phyloP scores from a whole-genome alignment of 2,797 vertebrate species.

The Poliocrania exsul region DNA sequence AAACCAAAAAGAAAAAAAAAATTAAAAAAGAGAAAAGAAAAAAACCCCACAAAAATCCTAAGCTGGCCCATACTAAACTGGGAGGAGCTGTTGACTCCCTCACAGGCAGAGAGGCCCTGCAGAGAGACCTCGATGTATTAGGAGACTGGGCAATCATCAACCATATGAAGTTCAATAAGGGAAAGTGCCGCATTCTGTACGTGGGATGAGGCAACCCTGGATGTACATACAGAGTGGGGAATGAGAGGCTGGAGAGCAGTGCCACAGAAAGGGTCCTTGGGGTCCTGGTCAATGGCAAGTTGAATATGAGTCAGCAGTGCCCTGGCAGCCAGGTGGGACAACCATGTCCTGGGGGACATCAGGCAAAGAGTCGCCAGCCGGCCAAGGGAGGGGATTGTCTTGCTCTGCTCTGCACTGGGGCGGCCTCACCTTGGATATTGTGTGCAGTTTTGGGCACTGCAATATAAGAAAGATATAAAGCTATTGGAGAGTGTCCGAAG shows the following conservation, averaged over 20 bases:
- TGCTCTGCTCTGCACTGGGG: fast-evolving
- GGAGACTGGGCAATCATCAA: not conserved
- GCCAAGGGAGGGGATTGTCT: not conserved
- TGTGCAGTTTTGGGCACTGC: fast-evolving
- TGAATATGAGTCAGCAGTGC: not conserved
- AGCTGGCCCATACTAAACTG: not conserved
- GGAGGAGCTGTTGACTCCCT: not conserved
- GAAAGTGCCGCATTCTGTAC: not conserved
- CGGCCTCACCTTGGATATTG: fast-evolving
- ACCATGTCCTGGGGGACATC: fast-evolving
- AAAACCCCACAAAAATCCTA: not conserved
- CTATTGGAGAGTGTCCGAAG: not conserved
- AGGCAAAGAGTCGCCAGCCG: fast-evolving
- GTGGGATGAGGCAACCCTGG: not conserved
- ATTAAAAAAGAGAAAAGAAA: not conserved
- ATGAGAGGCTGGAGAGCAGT: not conserved
- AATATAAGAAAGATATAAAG: not conserved
- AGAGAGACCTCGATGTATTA: not conserved
- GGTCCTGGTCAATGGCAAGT: fast-evolving
- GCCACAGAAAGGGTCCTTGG: not conserved
- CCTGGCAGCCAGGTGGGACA: not conserved
- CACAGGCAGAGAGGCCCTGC: not conserved
- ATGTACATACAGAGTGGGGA: not conserved
- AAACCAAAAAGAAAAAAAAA: not conserved
- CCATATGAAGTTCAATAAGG: not conserved